Evolutionary conservation across 2,797 vertebrate species (phyloP).

Genomic region (Diplodus sargus): DNA sequence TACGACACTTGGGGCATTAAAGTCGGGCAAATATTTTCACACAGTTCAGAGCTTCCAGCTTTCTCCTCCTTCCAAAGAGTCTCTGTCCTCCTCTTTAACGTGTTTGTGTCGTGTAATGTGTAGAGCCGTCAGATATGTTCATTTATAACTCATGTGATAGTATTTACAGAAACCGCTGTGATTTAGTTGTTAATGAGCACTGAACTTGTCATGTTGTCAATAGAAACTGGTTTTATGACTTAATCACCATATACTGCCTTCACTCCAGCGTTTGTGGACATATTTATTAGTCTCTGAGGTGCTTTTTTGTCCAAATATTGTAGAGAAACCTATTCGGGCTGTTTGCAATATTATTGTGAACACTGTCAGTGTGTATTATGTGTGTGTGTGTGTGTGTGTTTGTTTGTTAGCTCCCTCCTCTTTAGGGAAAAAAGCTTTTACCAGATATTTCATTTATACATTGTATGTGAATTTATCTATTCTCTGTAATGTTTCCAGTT

Average conservation of each 20-base stretch:
- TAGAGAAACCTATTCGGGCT: constrained; percentile 35
- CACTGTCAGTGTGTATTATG: constrained; percentile 31
- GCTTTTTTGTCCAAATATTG: constrained; percentile 35
- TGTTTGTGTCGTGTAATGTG: constrained; percentile 10
- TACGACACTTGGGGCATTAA: constrained; percentile 55
- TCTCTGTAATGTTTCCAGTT: constrained; percentile 39
- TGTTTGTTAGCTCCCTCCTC: background rate
- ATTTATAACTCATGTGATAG: background rate
- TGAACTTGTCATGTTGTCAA: constrained; percentile 23
- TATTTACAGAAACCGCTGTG: constrained; percentile 19
- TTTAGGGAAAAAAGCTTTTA: constrained; percentile 14
- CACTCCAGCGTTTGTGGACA: constrained; percentile 51
- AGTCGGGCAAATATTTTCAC: constrained; percentile 19
- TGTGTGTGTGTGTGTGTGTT: constrained; percentile 4
- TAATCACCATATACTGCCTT: constrained; percentile 28
- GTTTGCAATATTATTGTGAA: constrained; percentile 66
- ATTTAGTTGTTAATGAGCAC: constrained; percentile 13
- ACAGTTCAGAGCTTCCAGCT: constrained; percentile 14
- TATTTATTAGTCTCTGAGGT: constrained; percentile 54
- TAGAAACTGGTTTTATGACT: background rate
- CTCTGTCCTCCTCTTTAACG: background rate
- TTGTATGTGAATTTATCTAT: constrained; percentile 26
- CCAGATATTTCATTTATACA: constrained; percentile 15
- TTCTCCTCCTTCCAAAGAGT: constrained; percentile 45
- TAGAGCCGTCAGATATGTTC: constrained; percentile 6